Base-by-base conservation (phyloP, 2,888 invertebrate species). In the Choreutis nemorana region DNA sequence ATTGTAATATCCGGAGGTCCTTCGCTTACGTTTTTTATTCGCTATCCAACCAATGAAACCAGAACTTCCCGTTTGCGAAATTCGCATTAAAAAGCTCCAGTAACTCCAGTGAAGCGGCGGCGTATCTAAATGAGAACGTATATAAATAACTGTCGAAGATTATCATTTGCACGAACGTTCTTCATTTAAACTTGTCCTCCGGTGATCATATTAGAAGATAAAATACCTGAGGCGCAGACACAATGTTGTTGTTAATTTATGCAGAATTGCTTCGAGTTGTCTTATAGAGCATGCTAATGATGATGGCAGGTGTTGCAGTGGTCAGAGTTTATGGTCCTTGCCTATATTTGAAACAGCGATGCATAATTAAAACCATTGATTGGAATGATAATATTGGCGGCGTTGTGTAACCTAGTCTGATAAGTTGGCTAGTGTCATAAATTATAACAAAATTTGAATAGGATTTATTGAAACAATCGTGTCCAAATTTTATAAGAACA, bases 1-100 rank as follows among this genome's bases (percentile, higher is more conserved):
- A 48, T 33, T 41, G 39, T 44, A 50, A 57, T 59, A 49, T 55
- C 53, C 50, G 50, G 51, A 53, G 53, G 48, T 42, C 42, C 32
- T 37, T 35, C 30, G 30, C 37, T 32, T 26, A 36, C 35, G 36
- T 38, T 43, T 50, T 50, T 44, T 42, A 34, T 40, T 33, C 26
- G 25, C 18, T 18, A 18, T 18, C 8, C 8, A 18, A 6, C 5
- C 8, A 8, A 18, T 8, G 18, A 18, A 18, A n/a, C n/a, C n/a
- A n/a, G n/a, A n/a, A n/a, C n/a, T n/a, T n/a, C n/a, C n/a, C n/a
- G n/a, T n/a, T n/a, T n/a, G n/a, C n/a, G n/a, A n/a, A n/a, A n/a
- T n/a, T n/a, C n/a, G n/a, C n/a, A n/a, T n/a, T n/a, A n/a, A n/a
- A n/a, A n/a, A n/a, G n/a, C n/a, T n/a, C n/a, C n/a, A n/a, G n/a